A percentile compares a stretch with the other conserved stretches of the same genome.
phyloP scores from a whole-genome alignment of 2,113 vertebrate species.

The Symphodus melops region DNA sequence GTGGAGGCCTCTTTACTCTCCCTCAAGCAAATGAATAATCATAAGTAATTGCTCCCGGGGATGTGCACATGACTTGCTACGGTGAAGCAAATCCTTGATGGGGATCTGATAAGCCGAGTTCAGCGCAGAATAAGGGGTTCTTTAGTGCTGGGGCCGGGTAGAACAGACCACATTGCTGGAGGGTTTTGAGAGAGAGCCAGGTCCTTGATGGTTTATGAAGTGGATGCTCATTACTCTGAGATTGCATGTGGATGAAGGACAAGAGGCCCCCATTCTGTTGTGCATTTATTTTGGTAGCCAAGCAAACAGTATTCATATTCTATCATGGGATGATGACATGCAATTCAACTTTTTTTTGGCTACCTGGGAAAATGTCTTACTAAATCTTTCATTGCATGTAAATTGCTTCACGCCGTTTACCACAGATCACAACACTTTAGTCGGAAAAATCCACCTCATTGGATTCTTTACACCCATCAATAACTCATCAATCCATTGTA shows the following conservation, averaged over 20 bases:
- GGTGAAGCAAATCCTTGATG: slow-evolving; percentile 68
- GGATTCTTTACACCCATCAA: slow-evolving; percentile 76
- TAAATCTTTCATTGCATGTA: slow-evolving; percentile 36
- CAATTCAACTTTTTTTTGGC: slow-evolving; percentile 65
- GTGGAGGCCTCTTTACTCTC: slow-evolving; percentile 62
- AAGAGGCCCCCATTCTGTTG: slow-evolving; percentile 82
- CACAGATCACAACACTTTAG: slow-evolving; percentile 61
- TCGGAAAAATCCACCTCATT: slow-evolving; percentile 46
- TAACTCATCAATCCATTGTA: slow-evolving; percentile 73
- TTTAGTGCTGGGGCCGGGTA: slow-evolving; percentile 73
- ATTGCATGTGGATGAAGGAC: slow-evolving; percentile 86
- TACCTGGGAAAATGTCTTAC: slow-evolving; percentile 70
- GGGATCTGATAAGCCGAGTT: slow-evolving; percentile 77
- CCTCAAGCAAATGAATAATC: slow-evolving; percentile 74
- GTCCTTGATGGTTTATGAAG: slow-evolving; percentile 85
- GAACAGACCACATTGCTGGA: slow-evolving; percentile 78
- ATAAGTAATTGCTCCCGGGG: slow-evolving; percentile 76
- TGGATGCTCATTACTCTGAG: slow-evolving; percentile 87
- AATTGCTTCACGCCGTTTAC: slow-evolving; percentile 38
- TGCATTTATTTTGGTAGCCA: slow-evolving; percentile 82
- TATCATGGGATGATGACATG: slow-evolving; percentile 65
- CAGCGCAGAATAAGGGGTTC: slow-evolving; percentile 73
- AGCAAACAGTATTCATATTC: slow-evolving; percentile 79
- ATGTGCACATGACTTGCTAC: slow-evolving; percentile 66
- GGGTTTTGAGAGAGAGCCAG: slow-evolving; percentile 84